Conservation (phyloP, 2,797 vertebrate genomes). For the Acanthiza pusilla region DNA sequence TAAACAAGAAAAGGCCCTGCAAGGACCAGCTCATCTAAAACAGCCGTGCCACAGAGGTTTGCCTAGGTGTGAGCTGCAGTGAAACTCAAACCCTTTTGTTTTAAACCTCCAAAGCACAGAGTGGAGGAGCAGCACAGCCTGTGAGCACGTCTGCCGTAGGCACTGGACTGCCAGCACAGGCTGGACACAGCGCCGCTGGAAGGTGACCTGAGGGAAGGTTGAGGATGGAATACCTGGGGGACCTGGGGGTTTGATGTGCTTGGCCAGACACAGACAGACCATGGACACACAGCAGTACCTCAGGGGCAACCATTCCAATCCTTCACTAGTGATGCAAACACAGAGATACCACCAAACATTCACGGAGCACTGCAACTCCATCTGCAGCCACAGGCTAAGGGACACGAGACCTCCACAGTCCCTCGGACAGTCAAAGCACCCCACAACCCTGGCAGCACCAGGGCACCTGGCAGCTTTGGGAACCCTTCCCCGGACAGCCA, state of each 20-base stretch:
- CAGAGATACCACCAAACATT: background rate
- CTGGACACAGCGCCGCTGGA: background rate
- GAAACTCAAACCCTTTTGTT: background rate
- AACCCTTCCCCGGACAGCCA: fast-evolving
- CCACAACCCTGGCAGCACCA: fast-evolving
- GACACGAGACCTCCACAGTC: background rate
- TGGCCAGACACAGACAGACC: background rate
- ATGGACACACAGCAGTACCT: background rate
- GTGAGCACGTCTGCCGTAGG: background rate
- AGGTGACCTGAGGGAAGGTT: background rate
- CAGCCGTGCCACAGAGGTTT: background rate
- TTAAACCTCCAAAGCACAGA: background rate
- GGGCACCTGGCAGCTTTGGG: background rate
- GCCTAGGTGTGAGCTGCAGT: background rate
- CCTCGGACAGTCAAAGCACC: background rate
- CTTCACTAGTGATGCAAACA: background rate
- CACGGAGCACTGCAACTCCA: background rate
- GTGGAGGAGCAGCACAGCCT: fast-evolving
- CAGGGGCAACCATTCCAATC: background rate
- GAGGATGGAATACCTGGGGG: background rate
- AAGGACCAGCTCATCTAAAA: background rate
- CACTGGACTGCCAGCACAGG: background rate
- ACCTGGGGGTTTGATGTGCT: background rate
- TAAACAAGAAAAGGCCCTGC: background rate
- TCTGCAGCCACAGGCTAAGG: background rate